A percentile compares a stretch with the other conserved stretches of the same genome.
These are phyloP conservation scores for Dasyprocta punctata DNA, from an alignment of 2,113 vertebrate genomes.

Conservation along the genomic window DNA sequence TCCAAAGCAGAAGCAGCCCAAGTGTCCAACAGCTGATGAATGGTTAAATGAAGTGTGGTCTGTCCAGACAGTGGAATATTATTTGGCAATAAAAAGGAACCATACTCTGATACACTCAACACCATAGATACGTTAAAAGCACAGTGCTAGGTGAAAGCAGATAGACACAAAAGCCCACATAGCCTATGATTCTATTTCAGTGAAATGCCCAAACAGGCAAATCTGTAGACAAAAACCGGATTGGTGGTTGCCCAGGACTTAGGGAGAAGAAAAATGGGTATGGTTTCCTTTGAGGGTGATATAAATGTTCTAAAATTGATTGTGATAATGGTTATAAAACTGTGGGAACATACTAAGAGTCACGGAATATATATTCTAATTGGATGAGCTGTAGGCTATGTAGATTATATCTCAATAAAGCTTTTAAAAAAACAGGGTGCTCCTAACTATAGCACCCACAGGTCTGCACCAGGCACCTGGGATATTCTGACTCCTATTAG, in stretches of 20 bases:
- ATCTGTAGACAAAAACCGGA: not conserved
- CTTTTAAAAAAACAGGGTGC: not conserved
- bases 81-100: not conserved
- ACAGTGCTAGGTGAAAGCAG: not conserved
- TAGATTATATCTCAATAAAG: not conserved
- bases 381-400: not conserved
- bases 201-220: not conserved
- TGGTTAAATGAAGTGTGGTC: not conserved
- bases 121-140: not conserved
- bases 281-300: fast-evolving
- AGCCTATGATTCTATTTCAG: not conserved
- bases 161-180: not conserved
- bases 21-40: not conserved
- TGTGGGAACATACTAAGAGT: not conserved
- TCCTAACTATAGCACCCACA: fast-evolving
- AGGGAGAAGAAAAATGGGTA: not conserved
- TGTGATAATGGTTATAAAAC: too few relatives aligned
- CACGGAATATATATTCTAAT: not conserved
- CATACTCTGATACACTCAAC: not conserved
- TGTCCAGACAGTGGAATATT: not conserved
- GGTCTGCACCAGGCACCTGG: not conserved
- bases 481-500: not conserved
- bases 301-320: not conserved
- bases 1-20: not conserved
- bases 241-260: not conserved